phyloP scores from a whole-genome alignment of 2,797 vertebrate species.

The Tokudaia muenninki region DNA sequence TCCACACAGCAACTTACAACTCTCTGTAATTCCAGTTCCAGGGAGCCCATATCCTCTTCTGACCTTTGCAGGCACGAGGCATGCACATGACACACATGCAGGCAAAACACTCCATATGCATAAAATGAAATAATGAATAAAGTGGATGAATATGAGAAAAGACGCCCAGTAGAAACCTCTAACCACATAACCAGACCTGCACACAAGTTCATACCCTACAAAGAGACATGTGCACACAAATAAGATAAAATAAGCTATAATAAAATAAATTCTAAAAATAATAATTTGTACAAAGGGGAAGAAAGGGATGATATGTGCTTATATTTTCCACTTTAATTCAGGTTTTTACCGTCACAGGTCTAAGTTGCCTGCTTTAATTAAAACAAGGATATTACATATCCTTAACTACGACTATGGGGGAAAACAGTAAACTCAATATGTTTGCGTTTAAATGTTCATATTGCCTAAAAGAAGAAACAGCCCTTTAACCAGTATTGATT shows the following conservation, averaged over 20 bases:
- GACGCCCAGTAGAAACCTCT: neutral
- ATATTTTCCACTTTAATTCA: neutral
- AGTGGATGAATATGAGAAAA: neutral
- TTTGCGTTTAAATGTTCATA: neutral
- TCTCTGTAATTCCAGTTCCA: neutral
- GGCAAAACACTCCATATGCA: neutral
- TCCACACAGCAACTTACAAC: neutral
- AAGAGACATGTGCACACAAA: neutral
- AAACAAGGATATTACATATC: neutral
- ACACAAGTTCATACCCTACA: neutral
- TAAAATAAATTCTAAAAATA: neutral
- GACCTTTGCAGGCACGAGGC: neutral
- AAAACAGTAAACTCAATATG: neutral
- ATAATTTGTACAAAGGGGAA: neutral
- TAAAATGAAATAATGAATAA: neutral
- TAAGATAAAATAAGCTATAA: neutral
- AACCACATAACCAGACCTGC: neutral
- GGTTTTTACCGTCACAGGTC: neutral
- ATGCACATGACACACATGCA: neutral
- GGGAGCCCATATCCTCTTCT: too few relatives aligned
- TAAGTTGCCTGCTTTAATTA: neutral
- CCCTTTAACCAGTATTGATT: neutral
- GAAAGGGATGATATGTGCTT: neutral
- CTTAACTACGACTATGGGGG: neutral
- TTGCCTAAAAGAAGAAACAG: conserved; percentile 29